Percentiles rank a stretch among this genome's conserved stretches.
phyloP scores from a whole-genome alignment of 2,888 invertebrate genomes.

The Ormyrus pomaceus region DNA sequence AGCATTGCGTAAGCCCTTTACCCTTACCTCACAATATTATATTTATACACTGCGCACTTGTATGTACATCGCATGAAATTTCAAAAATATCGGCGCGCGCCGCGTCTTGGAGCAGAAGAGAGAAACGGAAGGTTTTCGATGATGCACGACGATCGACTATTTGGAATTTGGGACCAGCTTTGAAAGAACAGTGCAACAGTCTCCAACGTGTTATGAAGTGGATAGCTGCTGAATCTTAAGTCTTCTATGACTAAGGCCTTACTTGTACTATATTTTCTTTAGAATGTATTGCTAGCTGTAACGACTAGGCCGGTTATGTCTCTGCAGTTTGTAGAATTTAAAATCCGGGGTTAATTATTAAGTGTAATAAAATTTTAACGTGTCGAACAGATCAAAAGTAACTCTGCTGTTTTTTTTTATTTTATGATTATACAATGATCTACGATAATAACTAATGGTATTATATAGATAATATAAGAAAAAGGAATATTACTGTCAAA shows the following conservation, averaged over 20 bases:
- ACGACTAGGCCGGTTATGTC: slow-evolving; percentile 44
- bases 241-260: slow-evolving; percentile 58
- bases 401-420: slow-evolving; percentile 43
- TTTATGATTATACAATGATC: slow-evolving; percentile 45
- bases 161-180: slow-evolving; percentile 53
- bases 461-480: slow-evolving; percentile 43
- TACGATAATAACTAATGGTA: slow-evolving; percentile 37
- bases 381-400: slow-evolving; percentile 37
- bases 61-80: slow-evolving; percentile 44
- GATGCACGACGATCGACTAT: slow-evolving; percentile 27
- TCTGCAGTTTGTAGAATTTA: slow-evolving; percentile 46
- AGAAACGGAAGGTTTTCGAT: slow-evolving; percentile 3
- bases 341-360: slow-evolving; percentile 32
- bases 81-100: slow-evolving; percentile 20
- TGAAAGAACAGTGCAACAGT: slow-evolving; percentile 21
- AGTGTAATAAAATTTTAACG: slow-evolving; percentile 23
- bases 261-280: slow-evolving; percentile 56
- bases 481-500: slow-evolving; percentile 48
- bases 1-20: slow-evolving; percentile 48
- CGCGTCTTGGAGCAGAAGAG: slow-evolving; percentile 11
- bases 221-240: slow-evolving; percentile 46
- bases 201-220: slow-evolving; percentile 17
- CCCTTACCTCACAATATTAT: slow-evolving; percentile 55
- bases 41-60: slow-evolving; percentile 48
- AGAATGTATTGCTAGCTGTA: slow-evolving; percentile 49